phyloP scores from a whole-genome alignment of 1,140 invertebrate genomes.

The Lepidurus packardi region DNA sequence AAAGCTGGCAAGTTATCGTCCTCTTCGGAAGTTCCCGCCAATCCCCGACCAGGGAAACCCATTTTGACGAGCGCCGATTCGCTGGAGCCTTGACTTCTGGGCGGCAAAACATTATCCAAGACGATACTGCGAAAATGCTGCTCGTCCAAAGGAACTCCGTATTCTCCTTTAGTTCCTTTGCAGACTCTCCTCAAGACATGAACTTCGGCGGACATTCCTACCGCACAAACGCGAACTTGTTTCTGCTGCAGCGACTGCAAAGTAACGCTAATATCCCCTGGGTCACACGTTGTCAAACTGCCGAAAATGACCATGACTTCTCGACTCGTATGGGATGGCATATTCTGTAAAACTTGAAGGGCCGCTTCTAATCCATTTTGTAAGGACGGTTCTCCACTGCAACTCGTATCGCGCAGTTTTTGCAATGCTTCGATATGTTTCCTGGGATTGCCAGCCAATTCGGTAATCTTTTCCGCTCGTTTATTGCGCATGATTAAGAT shows the following conservation, averaged over 20 bases:
- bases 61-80: slow-evolving; percentile 83
- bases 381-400: slow-evolving; percentile 83
- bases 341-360: slow-evolving; percentile 71
- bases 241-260: slow-evolving; percentile 57
- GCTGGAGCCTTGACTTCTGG: slow-evolving; percentile 56
- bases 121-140: slow-evolving; percentile 74
- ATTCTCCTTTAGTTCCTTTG: slow-evolving; percentile 73
- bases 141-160: slow-evolving; percentile 86
- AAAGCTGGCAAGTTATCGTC: slow-evolving; percentile 35
- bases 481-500: slow-evolving; percentile 88
- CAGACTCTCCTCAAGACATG: slow-evolving; percentile 78
- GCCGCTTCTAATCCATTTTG: slow-evolving; percentile 92
- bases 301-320: slow-evolving; percentile 88
- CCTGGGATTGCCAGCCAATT: slow-evolving; percentile 76
- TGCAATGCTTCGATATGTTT: slow-evolving; percentile 59
- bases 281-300: slow-evolving; percentile 93
- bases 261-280: slow-evolving; percentile 81
- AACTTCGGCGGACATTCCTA: slow-evolving; percentile 92
- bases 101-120: slow-evolving; percentile 72
- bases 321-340: slow-evolving; percentile 87
- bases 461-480: slow-evolving; percentile 83
- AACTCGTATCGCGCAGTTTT: slow-evolving; percentile 41
- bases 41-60: slow-evolving; percentile 59
- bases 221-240: slow-evolving; percentile 81
- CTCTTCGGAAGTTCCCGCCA: background rate